Evolutionary conservation across 2,113 vertebrate genomes (phyloP).

Genomic region (Anhinga anhinga): DNA sequence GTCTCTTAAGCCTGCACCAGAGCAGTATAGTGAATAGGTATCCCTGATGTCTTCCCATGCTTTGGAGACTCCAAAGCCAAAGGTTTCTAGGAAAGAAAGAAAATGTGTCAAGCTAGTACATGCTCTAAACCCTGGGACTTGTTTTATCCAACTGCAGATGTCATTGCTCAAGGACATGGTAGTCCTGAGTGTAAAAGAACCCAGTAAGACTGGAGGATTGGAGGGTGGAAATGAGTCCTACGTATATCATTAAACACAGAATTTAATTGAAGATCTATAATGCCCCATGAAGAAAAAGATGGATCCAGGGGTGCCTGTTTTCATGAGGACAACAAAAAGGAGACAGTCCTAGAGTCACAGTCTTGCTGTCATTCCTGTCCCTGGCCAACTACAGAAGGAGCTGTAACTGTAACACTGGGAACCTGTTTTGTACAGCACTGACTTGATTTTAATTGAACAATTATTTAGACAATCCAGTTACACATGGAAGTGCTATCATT

Average conservation of each 20-base stretch:
- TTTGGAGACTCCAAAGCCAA: background rate
- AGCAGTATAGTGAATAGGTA: background rate
- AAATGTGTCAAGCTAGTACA: background rate
- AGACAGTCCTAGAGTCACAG: background rate
- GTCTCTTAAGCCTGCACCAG: background rate
- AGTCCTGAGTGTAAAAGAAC: background rate
- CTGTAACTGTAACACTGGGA: background rate
- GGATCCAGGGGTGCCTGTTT: background rate
- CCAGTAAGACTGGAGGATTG: background rate
- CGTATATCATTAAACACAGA: background rate
- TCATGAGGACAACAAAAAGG: background rate
- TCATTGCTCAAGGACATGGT: background rate
- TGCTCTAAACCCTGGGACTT: background rate
- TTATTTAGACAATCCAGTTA: background rate
- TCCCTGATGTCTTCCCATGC: background rate
- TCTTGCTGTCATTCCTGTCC: background rate
- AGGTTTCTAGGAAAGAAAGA: background rate
- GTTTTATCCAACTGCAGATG: background rate
- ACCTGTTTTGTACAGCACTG: background rate
- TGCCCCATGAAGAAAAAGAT: background rate
- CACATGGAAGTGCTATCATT: background rate
- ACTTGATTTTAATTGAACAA: background rate
- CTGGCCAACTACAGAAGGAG: background rate
- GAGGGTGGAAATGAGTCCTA: background rate
- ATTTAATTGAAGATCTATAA: background rate